Evolutionary conservation across 2,113 vertebrate species (phyloP), one percentile per base, ranked within the genome.

Genomic region (Plestiodon gilberti): DNA sequence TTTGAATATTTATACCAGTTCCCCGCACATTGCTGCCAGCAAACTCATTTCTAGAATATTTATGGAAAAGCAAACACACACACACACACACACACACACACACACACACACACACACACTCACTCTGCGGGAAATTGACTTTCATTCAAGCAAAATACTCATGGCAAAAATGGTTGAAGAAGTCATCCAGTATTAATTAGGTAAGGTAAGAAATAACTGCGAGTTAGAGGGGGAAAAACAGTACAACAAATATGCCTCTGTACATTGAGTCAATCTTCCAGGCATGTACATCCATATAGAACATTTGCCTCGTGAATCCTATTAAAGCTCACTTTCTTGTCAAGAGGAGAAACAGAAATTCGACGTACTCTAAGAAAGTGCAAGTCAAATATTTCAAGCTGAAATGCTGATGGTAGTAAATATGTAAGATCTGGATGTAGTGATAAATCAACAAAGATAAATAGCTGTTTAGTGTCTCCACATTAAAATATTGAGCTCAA

Each of bases 361-460:
- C 73, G 76, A 87, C 84, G 79, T 89, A 28, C 79, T 87, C 79
- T 88, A 61, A 75, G 71, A 82, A 89, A 73, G 70, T 14, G 33
- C 77, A 91, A 87, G 90, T 83, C 83, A 92, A 93, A 88, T 70
- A 90, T 10, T n/a, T 78, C 71, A 89, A 84, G 25, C 74, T 89
- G 84, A 89, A 89, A 64, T 85, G 64, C 73, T 82, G 38, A 82
- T 93, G 85, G 77, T 59, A 92, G 81, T 77, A 91, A 92, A 92
- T 52, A 76, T 64, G 71, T 1, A 0, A 67, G 81, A 61, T 82
- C 89, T 83, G 84, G 81, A 88, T 89, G 86, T 90, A 71, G 88
- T 81, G 79, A 69, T 83, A 85, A 88, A 91, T 83, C 86, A 86
- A 52, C 82, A 85, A 76, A 79, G 90, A 74, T 69, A 87, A 89